Percentiles rank a stretch among this genome's conserved stretches.
Conservation (phyloP, 2,888 invertebrate species). For the Acanthacorydalis orientalis region DNA sequence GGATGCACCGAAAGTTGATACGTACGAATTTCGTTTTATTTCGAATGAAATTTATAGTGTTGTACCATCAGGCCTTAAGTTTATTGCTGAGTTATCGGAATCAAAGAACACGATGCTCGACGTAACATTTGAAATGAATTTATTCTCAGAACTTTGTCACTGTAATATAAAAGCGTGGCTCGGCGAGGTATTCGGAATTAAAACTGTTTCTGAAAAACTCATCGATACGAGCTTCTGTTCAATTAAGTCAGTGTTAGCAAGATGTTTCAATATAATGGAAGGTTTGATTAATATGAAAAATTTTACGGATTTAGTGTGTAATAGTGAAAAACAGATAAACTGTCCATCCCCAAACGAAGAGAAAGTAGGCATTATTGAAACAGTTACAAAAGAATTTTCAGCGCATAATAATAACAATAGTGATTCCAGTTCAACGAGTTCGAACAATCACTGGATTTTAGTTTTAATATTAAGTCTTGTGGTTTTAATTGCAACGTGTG, state of each 20-base stretch:
- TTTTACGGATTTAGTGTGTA: constrained; percentile 43
- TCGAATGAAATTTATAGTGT: constrained; percentile 40
- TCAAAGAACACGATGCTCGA: constrained; percentile 21
- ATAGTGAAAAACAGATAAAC: constrained; percentile 29
- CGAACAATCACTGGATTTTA: constrained; percentile 16
- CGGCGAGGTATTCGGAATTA: constrained; percentile 27
- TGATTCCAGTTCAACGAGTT: constrained; percentile 7
- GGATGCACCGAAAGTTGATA: constrained; percentile 13
- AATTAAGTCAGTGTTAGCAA: constrained; percentile 36
- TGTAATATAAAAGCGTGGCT: constrained; percentile 45
- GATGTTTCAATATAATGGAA: constrained; percentile 45
- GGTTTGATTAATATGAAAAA: constrained; percentile 44
- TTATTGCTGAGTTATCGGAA: constrained; percentile 33
- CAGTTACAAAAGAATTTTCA: constrained; percentile 17
- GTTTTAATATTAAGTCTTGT: constrained; percentile 28
- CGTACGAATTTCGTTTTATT: constrained; percentile 29
- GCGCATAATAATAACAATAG: constrained; percentile 11
- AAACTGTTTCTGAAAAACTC: constrained; percentile 25
- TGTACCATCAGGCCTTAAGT: constrained; percentile 35
- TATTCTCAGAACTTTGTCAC: constrained; percentile 42
- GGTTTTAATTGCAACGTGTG: constrained; percentile 33
- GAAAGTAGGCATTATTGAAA: constrained; percentile 21
- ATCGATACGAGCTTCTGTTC: constrained; percentile 44
- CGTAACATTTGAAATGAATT: constrained; percentile 38
- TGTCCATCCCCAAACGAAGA: constrained; percentile 35